These are phyloP conservation scores for Drosophila parabipectinata DNA, from an alignment of 1,140 invertebrate genomes.

Conservation along the genomic window DNA sequence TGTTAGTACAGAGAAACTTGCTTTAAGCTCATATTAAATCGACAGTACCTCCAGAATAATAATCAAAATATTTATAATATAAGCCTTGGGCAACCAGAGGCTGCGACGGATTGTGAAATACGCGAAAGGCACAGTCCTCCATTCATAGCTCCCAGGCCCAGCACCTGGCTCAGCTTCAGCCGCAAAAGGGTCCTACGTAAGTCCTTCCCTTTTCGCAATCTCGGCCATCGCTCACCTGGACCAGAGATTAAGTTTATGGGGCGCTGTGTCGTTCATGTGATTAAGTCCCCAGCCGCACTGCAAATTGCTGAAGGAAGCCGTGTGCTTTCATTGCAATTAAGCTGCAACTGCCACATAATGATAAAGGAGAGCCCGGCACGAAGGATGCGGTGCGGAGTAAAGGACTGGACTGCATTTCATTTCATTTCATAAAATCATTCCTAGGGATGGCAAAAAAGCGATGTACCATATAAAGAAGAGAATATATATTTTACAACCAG, in stretches of 20 bases:
- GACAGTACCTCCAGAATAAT: not conserved
- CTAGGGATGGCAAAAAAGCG: conserved; percentile 2
- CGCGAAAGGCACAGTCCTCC: conserved; percentile 16
- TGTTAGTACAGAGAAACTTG: not conserved
- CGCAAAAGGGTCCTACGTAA: conserved; percentile 8
- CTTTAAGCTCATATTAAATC: conserved; percentile 16
- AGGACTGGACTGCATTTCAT: conserved; percentile 14
- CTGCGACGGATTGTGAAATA: conserved; percentile 13
- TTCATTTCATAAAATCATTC: conserved; percentile 18
- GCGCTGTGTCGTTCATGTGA: conserved; percentile 71
- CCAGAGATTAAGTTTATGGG: conserved; percentile 68
- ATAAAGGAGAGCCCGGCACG: conserved; percentile 47
- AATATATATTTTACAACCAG: too few species aligned
- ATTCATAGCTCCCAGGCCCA: conserved; percentile 27
- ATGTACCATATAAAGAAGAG: not conserved
- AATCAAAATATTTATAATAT: conserved; percentile 43
- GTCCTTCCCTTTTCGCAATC: not conserved
- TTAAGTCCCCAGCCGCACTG: conserved; percentile 70
- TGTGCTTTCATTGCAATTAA: conserved; percentile 78
- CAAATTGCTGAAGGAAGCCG: conserved; percentile 71
- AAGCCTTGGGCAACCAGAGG: conserved; percentile 2
- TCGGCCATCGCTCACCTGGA: conserved; percentile 61
- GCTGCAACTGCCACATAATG: conserved; percentile 69
- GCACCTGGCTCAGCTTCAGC: not conserved
- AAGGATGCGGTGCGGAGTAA: not conserved